Conservation (phyloP, 2,888 invertebrate species). For the Galerucella calmariensis region DNA sequence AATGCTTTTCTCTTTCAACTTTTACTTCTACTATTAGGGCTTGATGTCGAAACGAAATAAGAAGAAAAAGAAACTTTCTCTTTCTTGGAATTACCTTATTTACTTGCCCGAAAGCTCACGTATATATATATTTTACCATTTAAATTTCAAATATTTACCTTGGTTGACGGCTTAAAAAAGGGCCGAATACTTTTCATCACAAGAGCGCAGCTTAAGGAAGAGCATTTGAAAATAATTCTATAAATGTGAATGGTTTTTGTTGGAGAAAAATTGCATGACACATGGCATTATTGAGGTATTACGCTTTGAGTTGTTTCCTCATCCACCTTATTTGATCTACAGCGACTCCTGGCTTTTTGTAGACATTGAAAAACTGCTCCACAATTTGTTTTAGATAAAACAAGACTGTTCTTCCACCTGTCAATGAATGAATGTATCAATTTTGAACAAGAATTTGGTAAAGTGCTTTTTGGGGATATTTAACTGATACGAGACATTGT, state of each 20-base stretch:
- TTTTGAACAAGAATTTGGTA: too few relatives aligned
- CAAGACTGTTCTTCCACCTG: too few relatives aligned
- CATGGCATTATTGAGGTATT: too few relatives aligned
- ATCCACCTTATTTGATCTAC: too few relatives aligned
- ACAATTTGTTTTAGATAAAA: too few relatives aligned
- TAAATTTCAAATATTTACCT: slow-evolving; percentile 58
- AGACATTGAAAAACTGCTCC: too few relatives aligned
- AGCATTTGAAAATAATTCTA: not conserved
- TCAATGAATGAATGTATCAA: too few relatives aligned
- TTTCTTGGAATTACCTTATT: slow-evolving; percentile 46
- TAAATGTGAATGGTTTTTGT: not conserved
- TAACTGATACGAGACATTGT: too few relatives aligned
- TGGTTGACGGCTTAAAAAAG: slow-evolving; percentile 37
- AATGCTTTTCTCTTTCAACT: slow-evolving; percentile 25
- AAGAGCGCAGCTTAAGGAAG: not conserved
- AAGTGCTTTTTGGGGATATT: too few relatives aligned
- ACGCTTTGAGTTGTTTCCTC: too few relatives aligned
- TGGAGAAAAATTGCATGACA: not conserved
- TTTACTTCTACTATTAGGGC: slow-evolving; percentile 25
- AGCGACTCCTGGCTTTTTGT: too few relatives aligned
- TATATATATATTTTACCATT: slow-evolving; percentile 46
- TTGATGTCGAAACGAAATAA: slow-evolving; percentile 15
- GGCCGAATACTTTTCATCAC: slow-evolving; percentile 43
- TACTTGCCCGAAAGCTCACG: slow-evolving; percentile 37
- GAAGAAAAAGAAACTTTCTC: slow-evolving; percentile 34